Base-by-base conservation (phyloP, 2,797 vertebrate species). In the Siniperca undulata region DNA sequence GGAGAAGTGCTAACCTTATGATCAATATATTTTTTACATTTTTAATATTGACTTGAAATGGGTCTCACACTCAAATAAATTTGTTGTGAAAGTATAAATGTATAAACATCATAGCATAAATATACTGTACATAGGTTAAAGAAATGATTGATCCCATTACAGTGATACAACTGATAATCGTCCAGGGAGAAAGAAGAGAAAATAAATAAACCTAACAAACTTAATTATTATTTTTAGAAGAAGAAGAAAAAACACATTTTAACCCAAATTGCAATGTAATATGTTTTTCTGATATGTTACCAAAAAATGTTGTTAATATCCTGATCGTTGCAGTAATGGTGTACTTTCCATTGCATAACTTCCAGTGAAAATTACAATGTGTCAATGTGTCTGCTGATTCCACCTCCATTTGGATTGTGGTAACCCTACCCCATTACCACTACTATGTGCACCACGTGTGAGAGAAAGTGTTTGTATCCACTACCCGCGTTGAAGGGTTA, bases 401-500 rank as follows among this genome's bases (percentile, higher is more conserved):
- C 8, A 20, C 40, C 10, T 36, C 0, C 0, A 1, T 72, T 55
- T 58, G 56, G 10, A 73, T 68, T 80, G 73, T 70, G 77, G 81
- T 75, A 62, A 52, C 0, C 8, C 3, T 52, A 4, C 56, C 20
- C 10, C 16, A 20, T 24, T 4, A 16, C 14, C 3, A 52, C 42
- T 8, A 48, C 38, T 20, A 22, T 24, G 17, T 11, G 6, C 4
- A 9, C 36, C 52, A 48, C 3, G 7, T 58, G 17, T 22, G 7
- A 56, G 14, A 46, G 16, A 87, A 74, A 71, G 80, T 88, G 58
- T 69, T 59, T 61, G 2, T 46, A 0, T 40, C 42, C 0, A 11
- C 9, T 7, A 3, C 1, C 1, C 44, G 30, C 30, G 3, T 30
- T 30, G 30, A 30, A 30, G 30, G 30, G 30, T 30, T 30, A 30